Base-by-base conservation (phyloP, 2,113 vertebrate genomes). In the Natator depressus region DNA sequence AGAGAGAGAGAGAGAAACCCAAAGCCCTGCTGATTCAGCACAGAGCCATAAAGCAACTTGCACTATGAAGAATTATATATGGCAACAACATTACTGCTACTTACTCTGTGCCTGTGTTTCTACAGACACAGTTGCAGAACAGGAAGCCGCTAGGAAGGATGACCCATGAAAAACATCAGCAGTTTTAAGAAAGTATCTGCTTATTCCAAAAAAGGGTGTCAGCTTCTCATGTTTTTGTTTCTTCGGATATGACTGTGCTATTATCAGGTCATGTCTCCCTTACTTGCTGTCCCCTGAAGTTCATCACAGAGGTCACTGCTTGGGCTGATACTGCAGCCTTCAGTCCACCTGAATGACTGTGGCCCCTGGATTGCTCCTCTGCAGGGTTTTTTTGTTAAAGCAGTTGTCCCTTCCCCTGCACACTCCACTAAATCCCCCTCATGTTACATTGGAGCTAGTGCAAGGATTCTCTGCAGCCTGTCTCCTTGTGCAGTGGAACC, bases 11-110 rank as follows among this genome's bases (percentile, higher is more conserved):
- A 78, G 47, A 80, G 20, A 22, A 84, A 25, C 38, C 6, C 8
- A 79, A 78, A 85, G 62, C 75, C 88, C 87, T 96, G 92, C 91
- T 96, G 91, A 94, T 90, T 97, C 93, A 94, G 13, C 42, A 84
- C 65, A 85, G 65, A 84, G 47, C n/a, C 79, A 17, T 59, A 49
- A 78, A 83, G 65, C 75, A 78, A 25, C 12, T 78, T 47, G 46
- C 35, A 29, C 24, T 62, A 22, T 53, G 38, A 10, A 42, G 31
- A 75, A 31, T 49, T 89, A 1, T 53, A 2, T 55, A 5, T 69
- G 85, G 82, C 79, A 53, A 1, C 25, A 89, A 35, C 9, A 8
- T 59, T 75, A 80, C 84, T 95, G 92, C 87, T 51, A 38, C 51
- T 78, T 91, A 86, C 81, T 75, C 51, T 54, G 24, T 14, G 55